Percentiles rank a stretch among this genome's conserved stretches.
Conservation (phyloP, 1,140 invertebrate species). For the Probaryconus sp. region DNA sequence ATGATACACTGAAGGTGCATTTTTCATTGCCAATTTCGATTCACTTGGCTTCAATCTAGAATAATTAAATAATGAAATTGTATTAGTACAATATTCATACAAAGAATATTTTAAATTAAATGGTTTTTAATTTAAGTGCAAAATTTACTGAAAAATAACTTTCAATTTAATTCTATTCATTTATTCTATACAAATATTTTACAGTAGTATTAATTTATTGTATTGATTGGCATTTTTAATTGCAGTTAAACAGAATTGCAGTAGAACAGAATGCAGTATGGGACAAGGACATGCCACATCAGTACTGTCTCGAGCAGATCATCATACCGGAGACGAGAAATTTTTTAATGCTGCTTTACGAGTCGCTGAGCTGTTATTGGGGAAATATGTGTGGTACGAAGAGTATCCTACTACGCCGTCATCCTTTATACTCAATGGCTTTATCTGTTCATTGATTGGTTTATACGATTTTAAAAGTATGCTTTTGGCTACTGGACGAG, state of each 20-base stretch:
- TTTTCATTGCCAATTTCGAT: no score
- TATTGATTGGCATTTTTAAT: slow-evolving; percentile 15
- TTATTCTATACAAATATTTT: neutral
- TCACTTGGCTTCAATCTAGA: no score
- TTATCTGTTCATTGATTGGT: slow-evolving; percentile 98
- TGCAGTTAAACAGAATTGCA: slow-evolving; percentile 64
- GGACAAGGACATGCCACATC: slow-evolving; percentile 98
- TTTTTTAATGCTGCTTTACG: slow-evolving; percentile 90
- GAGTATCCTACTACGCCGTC: slow-evolving; percentile 98
- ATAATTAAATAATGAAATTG: neutral
- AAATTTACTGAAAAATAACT: no score
- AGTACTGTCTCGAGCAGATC: slow-evolving; percentile 92
- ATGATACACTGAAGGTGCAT: no score
- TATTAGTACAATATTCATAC: no score
- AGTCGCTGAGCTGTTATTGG: slow-evolving; percentile 90
- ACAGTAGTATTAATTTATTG: slow-evolving; percentile 19
- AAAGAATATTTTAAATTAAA: no score
- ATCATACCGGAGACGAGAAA: slow-evolving; percentile 85
- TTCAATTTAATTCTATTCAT: no score
- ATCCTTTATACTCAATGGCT: slow-evolving; percentile 98
- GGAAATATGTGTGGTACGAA: slow-evolving; percentile 93
- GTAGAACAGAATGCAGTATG: slow-evolving; percentile 85
- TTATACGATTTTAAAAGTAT: slow-evolving; percentile 93
- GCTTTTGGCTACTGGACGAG: slow-evolving; percentile 78
- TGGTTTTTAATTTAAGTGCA: no score